A percentile compares a stretch with the other conserved stretches of the same genome.
Evolutionary conservation across 2,888 invertebrate genomes (phyloP).

Genomic region (Drosophila kuntzei): DNA sequence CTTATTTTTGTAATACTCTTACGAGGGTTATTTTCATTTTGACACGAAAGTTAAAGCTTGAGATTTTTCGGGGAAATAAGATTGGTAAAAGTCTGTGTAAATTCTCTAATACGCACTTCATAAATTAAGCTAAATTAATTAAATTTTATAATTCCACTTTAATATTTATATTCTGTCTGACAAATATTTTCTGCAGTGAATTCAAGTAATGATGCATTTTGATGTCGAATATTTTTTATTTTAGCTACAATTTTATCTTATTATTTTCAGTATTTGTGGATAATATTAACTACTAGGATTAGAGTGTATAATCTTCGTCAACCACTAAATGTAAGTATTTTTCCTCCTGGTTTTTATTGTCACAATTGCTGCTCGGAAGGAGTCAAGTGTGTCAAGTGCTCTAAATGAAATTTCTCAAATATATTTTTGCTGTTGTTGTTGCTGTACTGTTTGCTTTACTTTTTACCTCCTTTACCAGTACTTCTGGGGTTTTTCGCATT

Average conservation of each 20-base stretch:
- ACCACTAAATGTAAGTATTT: neutral
- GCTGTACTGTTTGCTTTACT: constrained; percentile 35
- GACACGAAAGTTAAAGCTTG: neutral
- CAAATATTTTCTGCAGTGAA: too few relatives aligned
- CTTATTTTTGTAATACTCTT: constrained; percentile 2
- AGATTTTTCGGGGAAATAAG: neutral
- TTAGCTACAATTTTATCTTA: too few relatives aligned
- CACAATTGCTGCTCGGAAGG: constrained; percentile 9
- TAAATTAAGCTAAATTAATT: neutral
- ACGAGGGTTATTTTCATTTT: neutral
- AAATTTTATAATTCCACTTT: neutral
- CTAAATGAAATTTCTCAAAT: constrained; percentile 47
- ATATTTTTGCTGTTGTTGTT: constrained; percentile 22
- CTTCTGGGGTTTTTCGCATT: constrained; percentile 26
- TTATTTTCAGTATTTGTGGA: too few relatives aligned
- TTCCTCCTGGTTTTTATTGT: constrained; percentile 1
- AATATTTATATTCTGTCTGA: neutral
- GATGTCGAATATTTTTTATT: too few relatives aligned
- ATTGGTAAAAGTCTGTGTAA: neutral
- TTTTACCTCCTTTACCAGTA: constrained; percentile 42
- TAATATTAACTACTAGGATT: neutral
- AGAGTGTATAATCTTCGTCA: constrained; percentile 7
- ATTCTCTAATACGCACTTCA: neutral
- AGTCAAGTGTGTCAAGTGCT: constrained; percentile 39
- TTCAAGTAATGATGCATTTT: neutral